Evolutionary conservation across 2,113 vertebrate species (phyloP), one percentile per base, ranked within the genome.

Genomic region (Urocynchramus pylzowi): DNA sequence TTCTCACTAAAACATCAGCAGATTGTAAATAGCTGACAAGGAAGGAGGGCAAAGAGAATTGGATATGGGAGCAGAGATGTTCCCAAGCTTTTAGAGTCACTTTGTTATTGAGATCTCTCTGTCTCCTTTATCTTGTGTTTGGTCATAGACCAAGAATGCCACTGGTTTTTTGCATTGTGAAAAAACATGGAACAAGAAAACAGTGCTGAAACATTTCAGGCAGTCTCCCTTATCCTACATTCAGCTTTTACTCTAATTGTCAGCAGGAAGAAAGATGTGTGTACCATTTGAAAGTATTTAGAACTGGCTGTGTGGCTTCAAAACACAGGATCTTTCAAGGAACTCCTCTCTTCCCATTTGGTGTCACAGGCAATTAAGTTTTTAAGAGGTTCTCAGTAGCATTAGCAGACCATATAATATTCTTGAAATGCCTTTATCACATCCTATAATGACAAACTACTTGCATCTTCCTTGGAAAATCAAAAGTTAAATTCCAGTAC

Each of bases 331-430:
- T 90, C 68, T 87, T 88, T 63, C 92, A 91, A 93, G 87, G 85
- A 84, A 93, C 90, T 88, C 14, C 59, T 91, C 78, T 77, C 82
- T 83, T 83, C 56, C 87, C 86, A 71, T 93, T 94, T 87, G n/a
- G 85, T 96, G 90, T 94, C 85, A 95, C 93, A 90, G 87, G 60
- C 90, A 96, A 93, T 96, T 96, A 91, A 85, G 84, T 84, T 94
- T 94, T 92, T 88, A 96, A 93, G 90, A 95, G 83, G 88, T 70
- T 94, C 67, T 90, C 79, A 92, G 92, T 17, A 86, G 76, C 88
- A 91, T 77, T 93, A 95, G 33, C 60, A 81, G 83, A 86, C 84
- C 54, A 77, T 81, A 92, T 84, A 81, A 94, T 86, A 89, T 84
- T 92, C 75, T 49, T 59, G 33, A 85, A 91, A 78, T 7, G 22